Evolutionary conservation across 2,113 vertebrate genomes (phyloP), one percentile per base, ranked within the genome.

Genomic region (Entosphenus tridentatus): DNA sequence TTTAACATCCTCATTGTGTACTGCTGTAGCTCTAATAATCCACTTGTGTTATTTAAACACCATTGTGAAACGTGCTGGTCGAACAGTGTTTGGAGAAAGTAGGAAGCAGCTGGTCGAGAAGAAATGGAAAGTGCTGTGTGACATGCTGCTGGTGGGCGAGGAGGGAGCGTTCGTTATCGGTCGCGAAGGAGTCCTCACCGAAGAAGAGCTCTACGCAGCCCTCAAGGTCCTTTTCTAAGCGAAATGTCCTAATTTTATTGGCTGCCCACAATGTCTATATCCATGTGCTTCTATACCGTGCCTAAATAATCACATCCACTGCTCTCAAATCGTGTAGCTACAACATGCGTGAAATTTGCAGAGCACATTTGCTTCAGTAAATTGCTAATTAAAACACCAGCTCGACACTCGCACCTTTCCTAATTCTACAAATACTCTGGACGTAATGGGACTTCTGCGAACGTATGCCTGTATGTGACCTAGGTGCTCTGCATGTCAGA

Each of bases 401-500:
- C 21, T 65, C 21, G n/a, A 65, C 21, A n/a, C 62, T 11, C 8
- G 2, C n/a, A n/a, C 9, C 21, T 65, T 9, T 39, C 39, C 39
- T 39, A 39, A 39, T 39, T 39, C 39, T 39, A 39, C 39, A 39
- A 6, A 7, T 39, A 39, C 39, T 39, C 39, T 39, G 39, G 39
- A 39, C 39, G 6, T 39, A 39, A 39, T 39, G 5, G 39, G 39
- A 39, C 39, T 39, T 39, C 39, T 39, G 39, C 39, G 39, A 39
- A 5, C 39, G 39, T 39, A 39, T 39, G 39, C 39, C 39, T 39
- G 39, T 39, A 3, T 39, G 21, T 59, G 14, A 56, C 65, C 12
- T 72, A 97, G 92, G 81, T 96, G 68, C 74, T 96, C 13, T 85
- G 80, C 73, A 88, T 96, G 89, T 77, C 86, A 3, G 69, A 75